Conservation (phyloP, 2,888 invertebrate species). For the Trichogramma dendrolimi region DNA sequence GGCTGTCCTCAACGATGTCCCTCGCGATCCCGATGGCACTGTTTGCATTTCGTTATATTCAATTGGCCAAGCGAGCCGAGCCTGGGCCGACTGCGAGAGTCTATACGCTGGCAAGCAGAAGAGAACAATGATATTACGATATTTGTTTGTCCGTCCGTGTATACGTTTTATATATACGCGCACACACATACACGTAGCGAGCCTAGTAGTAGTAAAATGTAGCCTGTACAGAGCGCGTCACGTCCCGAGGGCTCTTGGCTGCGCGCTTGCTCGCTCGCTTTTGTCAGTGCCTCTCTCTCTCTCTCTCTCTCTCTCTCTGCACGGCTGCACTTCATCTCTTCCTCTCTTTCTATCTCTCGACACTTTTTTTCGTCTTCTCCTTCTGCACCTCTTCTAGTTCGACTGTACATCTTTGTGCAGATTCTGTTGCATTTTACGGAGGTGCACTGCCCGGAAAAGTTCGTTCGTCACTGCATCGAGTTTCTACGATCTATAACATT, state of each 20-base stretch:
- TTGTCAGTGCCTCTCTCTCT: slow-evolving; percentile 23
- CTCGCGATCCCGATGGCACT: slow-evolving; percentile 40
- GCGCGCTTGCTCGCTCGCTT: slow-evolving; percentile 33
- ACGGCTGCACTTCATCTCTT: background rate
- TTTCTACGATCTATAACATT: too few relatives aligned
- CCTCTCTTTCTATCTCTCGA: background rate
- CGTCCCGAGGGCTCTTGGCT: slow-evolving; percentile 38
- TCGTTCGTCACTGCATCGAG: too few relatives aligned
- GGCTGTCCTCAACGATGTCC: slow-evolving; percentile 30
- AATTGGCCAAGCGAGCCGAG: slow-evolving; percentile 41
- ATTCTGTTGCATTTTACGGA: too few relatives aligned
- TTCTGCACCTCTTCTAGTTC: slow-evolving; percentile 4
- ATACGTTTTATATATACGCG: slow-evolving; percentile 29
- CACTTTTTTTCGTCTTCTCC: background rate
- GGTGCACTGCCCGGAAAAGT: too few relatives aligned
- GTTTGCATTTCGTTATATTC: slow-evolving; percentile 53
- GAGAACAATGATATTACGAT: slow-evolving; percentile 51
- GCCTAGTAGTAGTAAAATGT: too few relatives aligned
- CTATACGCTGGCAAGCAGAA: slow-evolving; percentile 33
- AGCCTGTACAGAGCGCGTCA: slow-evolving; percentile 24
- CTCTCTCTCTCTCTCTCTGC: slow-evolving; percentile 7
- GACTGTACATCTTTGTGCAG: background rate
- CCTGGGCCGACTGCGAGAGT: slow-evolving; percentile 35
- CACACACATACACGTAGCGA: background rate
- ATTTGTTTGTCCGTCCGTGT: slow-evolving; percentile 48